Conservation (phyloP, 30 jellyfish, hydroid and myxozoan genomes). For the Euphysa ruthae region DNA sequence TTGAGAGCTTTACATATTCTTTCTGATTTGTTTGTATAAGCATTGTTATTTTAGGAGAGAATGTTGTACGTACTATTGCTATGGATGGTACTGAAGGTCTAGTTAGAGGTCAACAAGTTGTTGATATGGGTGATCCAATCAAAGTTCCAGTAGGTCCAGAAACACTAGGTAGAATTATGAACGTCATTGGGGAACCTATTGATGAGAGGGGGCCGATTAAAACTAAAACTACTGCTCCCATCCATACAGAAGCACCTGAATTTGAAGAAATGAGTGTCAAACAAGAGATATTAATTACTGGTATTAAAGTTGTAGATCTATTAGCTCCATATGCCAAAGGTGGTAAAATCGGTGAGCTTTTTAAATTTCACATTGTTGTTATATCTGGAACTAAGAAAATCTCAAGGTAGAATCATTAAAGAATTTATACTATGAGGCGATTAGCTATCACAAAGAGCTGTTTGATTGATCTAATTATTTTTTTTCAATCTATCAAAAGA, state of each 20-base stretch:
- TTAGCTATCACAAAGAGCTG: too few relatives aligned
- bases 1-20: too few relatives aligned
- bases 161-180: conserved; percentile 95
- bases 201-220: conserved; percentile 99
- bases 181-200: conserved; percentile 98
- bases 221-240: conserved; percentile 91
- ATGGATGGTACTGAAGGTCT: conserved; percentile 99
- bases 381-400: too few relatives aligned
- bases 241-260: conserved; percentile 99
- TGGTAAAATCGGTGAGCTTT: conserved; percentile 91
- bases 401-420: too few relatives aligned
- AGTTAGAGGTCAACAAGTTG: conserved; percentile 91
- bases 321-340: conserved; percentile 99
- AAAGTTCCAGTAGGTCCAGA: conserved; percentile 99
- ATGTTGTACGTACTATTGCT: conserved; percentile 99
- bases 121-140: conserved; percentile 96
- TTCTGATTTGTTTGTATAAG: too few relatives aligned
- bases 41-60: conserved; percentile 61
- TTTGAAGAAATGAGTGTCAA: conserved; percentile 99
- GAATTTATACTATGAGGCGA: too few relatives aligned
- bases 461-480: too few relatives aligned
- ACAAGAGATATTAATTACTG: conserved; percentile 97
- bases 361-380: too few relatives aligned
- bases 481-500: too few relatives aligned
- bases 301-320: conserved; percentile 98